Evolutionary conservation across 2,888 invertebrate genomes (phyloP).

Genomic region (Agrochola litura): DNA sequence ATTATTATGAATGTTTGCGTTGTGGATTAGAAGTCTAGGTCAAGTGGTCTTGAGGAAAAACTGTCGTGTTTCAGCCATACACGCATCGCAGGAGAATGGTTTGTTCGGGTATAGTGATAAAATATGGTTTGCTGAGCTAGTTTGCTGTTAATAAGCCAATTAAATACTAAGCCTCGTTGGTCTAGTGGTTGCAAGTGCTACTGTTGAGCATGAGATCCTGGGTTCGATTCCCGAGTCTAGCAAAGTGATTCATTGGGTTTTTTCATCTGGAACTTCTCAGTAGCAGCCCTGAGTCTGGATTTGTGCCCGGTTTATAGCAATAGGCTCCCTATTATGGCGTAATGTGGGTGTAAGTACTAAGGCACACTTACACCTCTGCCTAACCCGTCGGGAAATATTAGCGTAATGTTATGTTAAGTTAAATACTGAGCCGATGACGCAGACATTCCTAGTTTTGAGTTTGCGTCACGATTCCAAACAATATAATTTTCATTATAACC

Average conservation of each 20-base stretch:
- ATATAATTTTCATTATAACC: neutral
- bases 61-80: neutral
- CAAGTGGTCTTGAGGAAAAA: neutral
- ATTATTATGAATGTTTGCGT: constrained; percentile 36
- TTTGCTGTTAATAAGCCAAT: neutral
- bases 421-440: neutral
- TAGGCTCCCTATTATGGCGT: too few species aligned
- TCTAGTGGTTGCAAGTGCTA: neutral
- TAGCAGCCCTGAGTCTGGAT: too few species aligned
- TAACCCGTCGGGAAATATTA: too few species aligned
- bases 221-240: too few species aligned
- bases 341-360: too few species aligned
- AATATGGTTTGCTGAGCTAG: too few species aligned
- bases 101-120: neutral
- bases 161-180: neutral
- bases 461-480: constrained; percentile 12
- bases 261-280: too few species aligned
- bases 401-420: too few species aligned
- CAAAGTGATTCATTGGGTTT: too few species aligned
- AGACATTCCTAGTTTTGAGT: constrained; percentile 8
- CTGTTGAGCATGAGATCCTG: too few species aligned
- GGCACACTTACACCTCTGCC: too few species aligned
- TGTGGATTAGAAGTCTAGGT: constrained; percentile 29
- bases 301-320: neutral
- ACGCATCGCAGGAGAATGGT: too few species aligned